These are phyloP conservation scores for Rhineura floridana DNA, from an alignment of 2,113 vertebrate genomes.

Conservation along the genomic window DNA sequence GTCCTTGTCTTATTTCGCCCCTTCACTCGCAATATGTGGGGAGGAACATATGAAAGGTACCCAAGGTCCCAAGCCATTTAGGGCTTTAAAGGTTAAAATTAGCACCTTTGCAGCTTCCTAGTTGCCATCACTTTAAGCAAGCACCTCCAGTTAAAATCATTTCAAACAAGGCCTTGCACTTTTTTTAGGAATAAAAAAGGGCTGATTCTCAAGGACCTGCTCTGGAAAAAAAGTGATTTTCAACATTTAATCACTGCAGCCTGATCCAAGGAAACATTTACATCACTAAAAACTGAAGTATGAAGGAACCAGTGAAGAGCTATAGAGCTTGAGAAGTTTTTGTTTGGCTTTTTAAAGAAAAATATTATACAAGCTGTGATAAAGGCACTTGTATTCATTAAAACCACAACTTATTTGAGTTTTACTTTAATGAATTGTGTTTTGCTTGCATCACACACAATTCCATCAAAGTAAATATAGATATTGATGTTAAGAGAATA, in stretches of 20 bases:
- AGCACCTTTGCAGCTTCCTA: no score
- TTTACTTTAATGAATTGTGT: no score
- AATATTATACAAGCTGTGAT: background rate
- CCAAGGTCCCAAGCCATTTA: no score
- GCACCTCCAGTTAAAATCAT: background rate
- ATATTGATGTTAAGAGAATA: background rate
- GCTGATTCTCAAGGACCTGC: background rate
- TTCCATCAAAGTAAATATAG: background rate
- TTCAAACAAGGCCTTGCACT: background rate
- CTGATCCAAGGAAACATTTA: background rate
- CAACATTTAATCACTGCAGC: background rate
- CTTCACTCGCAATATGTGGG: no score
- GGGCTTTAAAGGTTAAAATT: no score
- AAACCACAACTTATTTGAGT: background rate
- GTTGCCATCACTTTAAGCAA: background rate
- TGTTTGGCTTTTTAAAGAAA: background rate
- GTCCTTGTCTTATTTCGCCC: no score
- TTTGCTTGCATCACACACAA: background rate
- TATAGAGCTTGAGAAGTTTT: background rate
- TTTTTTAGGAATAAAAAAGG: background rate
- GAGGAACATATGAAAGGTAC: no score
- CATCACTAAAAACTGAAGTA: background rate
- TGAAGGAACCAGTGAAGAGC: background rate
- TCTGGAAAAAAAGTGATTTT: background rate
- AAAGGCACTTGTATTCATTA: background rate